phyloP scores from a whole-genome alignment of 1,140 invertebrate species.

The Papilio machaon region DNA sequence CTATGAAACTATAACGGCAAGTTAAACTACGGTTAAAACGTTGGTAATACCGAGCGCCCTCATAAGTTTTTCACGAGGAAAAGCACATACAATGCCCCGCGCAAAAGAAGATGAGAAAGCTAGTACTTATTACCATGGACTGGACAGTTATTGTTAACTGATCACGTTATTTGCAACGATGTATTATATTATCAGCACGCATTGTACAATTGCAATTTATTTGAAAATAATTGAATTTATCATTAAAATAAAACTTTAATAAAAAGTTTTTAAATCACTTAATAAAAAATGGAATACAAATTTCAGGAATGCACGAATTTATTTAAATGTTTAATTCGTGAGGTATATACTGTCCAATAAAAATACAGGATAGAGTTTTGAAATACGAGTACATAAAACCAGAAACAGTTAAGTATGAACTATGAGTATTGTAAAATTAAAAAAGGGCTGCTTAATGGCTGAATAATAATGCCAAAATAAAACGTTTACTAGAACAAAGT shows the following conservation, averaged over 20 bases:
- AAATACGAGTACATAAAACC: too few species aligned
- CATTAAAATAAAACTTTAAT: too few species aligned
- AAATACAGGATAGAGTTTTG: too few species aligned
- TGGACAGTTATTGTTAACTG: constrained; percentile 78
- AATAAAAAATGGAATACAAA: too few species aligned
- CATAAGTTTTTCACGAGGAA: constrained; percentile 80
- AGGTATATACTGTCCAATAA: too few species aligned
- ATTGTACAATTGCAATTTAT: not conserved
- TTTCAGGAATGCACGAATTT: too few species aligned
- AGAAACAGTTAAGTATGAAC: too few species aligned
- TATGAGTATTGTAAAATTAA: too few species aligned
- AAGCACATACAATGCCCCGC: constrained; percentile 69
- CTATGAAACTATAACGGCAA: constrained; percentile 7
- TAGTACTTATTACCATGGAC: constrained; percentile 60
- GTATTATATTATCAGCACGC: not conserved
- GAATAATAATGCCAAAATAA: not conserved
- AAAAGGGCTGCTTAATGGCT: not conserved
- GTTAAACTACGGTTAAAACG: constrained; percentile 44
- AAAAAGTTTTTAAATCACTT: too few species aligned
- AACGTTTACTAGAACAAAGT: constrained; percentile 14
- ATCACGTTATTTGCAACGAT: constrained; percentile 58
- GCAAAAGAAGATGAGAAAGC: constrained; percentile 74
- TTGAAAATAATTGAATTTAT: too few species aligned
- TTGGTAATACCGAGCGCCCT: constrained; percentile 49
- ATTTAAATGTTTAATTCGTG: too few species aligned